phyloP scores from a whole-genome alignment of 2,797 vertebrate genomes.

The Malacoraja senta region DNA sequence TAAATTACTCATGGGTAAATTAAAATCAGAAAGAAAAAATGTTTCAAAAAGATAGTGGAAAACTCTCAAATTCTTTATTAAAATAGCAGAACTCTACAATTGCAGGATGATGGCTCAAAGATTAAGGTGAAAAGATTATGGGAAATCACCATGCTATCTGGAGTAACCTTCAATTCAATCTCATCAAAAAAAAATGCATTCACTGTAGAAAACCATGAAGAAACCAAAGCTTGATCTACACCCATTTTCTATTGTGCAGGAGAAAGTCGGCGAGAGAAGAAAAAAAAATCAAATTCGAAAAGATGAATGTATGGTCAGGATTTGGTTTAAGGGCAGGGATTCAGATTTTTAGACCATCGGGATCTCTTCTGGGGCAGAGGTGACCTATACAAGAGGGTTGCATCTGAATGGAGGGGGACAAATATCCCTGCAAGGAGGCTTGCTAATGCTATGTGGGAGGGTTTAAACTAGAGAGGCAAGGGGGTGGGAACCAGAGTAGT shows the following conservation, averaged over 20 bases:
- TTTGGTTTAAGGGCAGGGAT: too few relatives aligned
- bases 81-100: background rate
- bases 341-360: too few relatives aligned
- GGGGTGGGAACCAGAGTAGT: too few relatives aligned
- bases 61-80: background rate
- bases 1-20: background rate
- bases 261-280: background rate
- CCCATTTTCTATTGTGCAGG: background rate
- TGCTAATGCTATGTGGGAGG: too few relatives aligned
- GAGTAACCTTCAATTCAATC: background rate
- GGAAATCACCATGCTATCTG: background rate
- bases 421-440: too few relatives aligned
- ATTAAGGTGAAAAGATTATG: too few relatives aligned
- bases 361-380: too few relatives aligned
- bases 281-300: background rate
- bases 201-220: background rate
- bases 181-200: background rate
- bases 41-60: background rate
- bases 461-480: too few relatives aligned
- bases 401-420: too few relatives aligned
- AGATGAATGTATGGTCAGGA: too few relatives aligned
- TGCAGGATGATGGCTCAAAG: background rate
- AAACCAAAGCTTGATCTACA: background rate
- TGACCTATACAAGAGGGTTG: too few relatives aligned
- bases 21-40: background rate